Conservation (phyloP, 2,797 vertebrate species). For the Lerista edwardsae region DNA sequence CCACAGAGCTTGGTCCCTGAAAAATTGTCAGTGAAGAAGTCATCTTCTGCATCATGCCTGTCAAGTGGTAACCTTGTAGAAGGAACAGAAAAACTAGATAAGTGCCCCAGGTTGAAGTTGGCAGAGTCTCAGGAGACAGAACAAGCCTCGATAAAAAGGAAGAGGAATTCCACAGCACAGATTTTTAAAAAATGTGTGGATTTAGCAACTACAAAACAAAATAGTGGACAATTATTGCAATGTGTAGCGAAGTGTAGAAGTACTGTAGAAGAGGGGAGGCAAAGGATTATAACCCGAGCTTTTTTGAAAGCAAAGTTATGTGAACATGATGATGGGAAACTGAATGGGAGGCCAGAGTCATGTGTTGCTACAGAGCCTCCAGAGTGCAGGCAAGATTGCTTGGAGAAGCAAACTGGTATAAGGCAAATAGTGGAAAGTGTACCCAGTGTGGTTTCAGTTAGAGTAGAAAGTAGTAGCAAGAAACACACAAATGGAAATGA, state of each 20-base stretch:
- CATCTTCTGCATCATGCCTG: neutral
- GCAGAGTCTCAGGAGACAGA: neutral
- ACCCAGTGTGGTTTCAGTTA: neutral
- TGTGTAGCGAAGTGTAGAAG: neutral
- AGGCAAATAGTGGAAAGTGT: neutral
- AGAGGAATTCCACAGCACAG: neutral
- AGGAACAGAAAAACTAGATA: neutral
- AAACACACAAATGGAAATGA: slow-evolving; percentile 21
- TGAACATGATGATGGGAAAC: neutral
- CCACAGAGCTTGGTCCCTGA: neutral
- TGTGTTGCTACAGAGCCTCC: neutral
- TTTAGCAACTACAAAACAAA: neutral
- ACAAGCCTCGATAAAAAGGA: neutral
- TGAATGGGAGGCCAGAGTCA: neutral
- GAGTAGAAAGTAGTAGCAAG: neutral
- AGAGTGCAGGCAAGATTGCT: neutral
- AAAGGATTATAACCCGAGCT: slow-evolving; percentile 7
- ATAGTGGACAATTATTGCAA: neutral
- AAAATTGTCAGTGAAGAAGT: too few species aligned
- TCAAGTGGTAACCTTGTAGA: neutral
- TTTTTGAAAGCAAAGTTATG: slow-evolving; percentile 20
- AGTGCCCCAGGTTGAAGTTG: neutral
- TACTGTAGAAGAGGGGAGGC: neutral
- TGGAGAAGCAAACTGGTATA: fast-evolving
- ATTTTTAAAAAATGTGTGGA: neutral